Percentiles rank a stretch among this genome's conserved stretches.
phyloP scores from a whole-genome alignment of 2,888 invertebrate genomes.

The Doris montereyensis region DNA sequence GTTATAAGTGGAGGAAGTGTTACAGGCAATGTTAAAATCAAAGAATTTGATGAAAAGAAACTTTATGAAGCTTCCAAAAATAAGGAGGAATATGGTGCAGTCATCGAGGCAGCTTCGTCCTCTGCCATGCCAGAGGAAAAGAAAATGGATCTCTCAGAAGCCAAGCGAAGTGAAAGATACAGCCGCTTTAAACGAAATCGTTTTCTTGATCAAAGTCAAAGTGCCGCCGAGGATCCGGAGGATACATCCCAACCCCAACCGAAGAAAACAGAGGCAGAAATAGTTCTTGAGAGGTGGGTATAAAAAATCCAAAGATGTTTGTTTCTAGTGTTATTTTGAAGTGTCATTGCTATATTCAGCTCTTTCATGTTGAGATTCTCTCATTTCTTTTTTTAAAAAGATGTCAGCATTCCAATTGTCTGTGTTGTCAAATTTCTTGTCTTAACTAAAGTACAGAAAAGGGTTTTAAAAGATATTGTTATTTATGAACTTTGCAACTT shows the following conservation, averaged over 20 bases:
- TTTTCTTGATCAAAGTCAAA: conserved; percentile 29
- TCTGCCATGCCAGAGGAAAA: background rate
- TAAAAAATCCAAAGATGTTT: too few relatives aligned
- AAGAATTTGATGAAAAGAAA: conserved; percentile 41
- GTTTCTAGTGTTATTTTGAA: too few relatives aligned
- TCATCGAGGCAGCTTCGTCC: background rate
- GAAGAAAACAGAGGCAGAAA: conserved; percentile 35
- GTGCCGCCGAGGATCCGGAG: background rate
- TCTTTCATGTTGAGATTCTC: too few relatives aligned
- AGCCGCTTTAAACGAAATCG: conserved; percentile 30
- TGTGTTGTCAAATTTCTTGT: too few relatives aligned
- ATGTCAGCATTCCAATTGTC: too few relatives aligned
- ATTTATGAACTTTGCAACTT: too few relatives aligned
- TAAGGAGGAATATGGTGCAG: conserved; percentile 32
- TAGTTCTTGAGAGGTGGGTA: conserved; percentile 47
- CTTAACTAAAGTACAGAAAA: too few relatives aligned
- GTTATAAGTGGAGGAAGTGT: background rate
- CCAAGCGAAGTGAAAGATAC: background rate
- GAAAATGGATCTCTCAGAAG: conserved; percentile 20
- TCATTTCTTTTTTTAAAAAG: too few relatives aligned
- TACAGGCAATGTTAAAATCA: background rate
- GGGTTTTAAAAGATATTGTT: too few relatives aligned
- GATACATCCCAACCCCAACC: background rate
- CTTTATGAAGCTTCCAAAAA: conserved; percentile 40
- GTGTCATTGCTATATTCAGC: too few relatives aligned